Evolutionary conservation across 2,113 vertebrate species (phyloP), one percentile per base, ranked within the genome.

Genomic region (Bubo scandiacus): DNA sequence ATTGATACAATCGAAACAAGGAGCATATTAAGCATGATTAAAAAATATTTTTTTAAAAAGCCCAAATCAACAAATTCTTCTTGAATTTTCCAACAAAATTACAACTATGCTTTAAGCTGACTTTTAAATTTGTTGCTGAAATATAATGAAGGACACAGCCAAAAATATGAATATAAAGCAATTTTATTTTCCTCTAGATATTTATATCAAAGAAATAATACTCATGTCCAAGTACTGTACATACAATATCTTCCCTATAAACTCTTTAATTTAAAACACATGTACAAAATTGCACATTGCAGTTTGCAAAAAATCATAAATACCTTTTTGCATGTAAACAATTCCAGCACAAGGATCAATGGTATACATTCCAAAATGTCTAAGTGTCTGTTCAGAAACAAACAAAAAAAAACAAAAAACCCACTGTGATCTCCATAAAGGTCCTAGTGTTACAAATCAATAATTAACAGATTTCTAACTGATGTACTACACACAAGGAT

Each of bases 191-290:
- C 84, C 67, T 95, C 81, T 96, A 96, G 82, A 97, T 97, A 95
- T 93, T 97, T 96, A 94, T 97, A 97, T 97, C 94, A 97, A 97
- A 97, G 97, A 96, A 97, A 90, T 93, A 96, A 97, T 97, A 97
- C 91, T 95, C 93, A 92, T 92, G 92, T 96, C 94, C 96, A 97
- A 96, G 95, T 96, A 95, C 54, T 97, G 90, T 96, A 97, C 96
- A 97, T 96, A 97, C 96, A 96, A 91, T 96, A 96, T 97, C 90
- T 95, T 96, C 71, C 92, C 96, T 97, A 97, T 96, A 97, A 97
- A 97, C 96, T 94, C 91, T 97, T 93, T 93, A 95, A 87, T 97
- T 97, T 97, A 97, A 97, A 97, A 97, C 96, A 97, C 97, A 78
- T 95, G 88, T 97, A 97, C 97, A 97, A 97, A 97, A 97, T 97